phyloP scores from a whole-genome alignment of 2,113 vertebrate species.

The Caranx ignobilis region DNA sequence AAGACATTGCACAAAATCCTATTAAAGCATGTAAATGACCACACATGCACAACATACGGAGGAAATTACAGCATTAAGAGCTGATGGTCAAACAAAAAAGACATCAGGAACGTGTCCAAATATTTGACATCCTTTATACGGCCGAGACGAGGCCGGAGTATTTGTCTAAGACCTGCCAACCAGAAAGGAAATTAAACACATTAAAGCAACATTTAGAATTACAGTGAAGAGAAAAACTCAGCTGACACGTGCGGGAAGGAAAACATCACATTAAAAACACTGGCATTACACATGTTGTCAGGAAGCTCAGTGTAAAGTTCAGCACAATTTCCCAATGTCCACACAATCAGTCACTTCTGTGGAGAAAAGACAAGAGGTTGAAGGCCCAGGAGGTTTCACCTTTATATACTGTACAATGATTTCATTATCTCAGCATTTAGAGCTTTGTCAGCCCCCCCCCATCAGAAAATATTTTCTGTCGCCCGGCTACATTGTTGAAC shows the following conservation, averaged over 20 bases:
- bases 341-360: background rate
- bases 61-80: background rate
- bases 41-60: background rate
- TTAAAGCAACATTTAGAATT: background rate
- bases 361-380: background rate
- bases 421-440: background rate
- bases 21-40: background rate
- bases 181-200: background rate
- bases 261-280: background rate
- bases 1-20: background rate
- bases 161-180: background rate
- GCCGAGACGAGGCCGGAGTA: background rate
- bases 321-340: background rate
- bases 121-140: background rate
- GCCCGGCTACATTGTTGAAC: background rate
- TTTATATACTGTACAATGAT: background rate
- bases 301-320: background rate
- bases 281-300: background rate
- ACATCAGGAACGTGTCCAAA: background rate
- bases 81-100: background rate
- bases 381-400: background rate
- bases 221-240: background rate
- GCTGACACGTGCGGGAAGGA: too few species aligned
- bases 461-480: conserved; percentile 13
- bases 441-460: background rate